A percentile compares a stretch with the other conserved stretches of the same genome.
phyloP scores from a whole-genome alignment of 2,113 vertebrate genomes.

The Camelus bactrianus region DNA sequence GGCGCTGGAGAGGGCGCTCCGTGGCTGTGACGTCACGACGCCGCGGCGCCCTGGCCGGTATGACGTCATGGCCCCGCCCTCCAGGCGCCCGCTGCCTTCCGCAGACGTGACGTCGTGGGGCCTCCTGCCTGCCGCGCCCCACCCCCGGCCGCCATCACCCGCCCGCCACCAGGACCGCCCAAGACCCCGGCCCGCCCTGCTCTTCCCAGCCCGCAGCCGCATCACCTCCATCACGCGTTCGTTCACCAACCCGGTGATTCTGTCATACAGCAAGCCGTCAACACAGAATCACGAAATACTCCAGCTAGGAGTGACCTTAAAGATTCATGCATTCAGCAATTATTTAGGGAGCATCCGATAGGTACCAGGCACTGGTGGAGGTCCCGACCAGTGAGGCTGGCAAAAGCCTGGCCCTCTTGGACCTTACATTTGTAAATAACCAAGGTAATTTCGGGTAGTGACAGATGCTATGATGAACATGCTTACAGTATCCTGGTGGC shows the following conservation, averaged over 20 bases:
- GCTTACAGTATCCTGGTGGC: neutral
- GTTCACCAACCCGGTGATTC: fast-evolving
- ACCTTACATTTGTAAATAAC: neutral
- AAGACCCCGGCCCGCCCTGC: fast-evolving
- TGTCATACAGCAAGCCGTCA: neutral
- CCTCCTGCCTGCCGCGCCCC: neutral
- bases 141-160: fast-evolving
- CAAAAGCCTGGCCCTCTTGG: neutral
- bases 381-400: neutral
- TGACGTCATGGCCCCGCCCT: conserved; percentile 51
- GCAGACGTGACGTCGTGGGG: neutral
- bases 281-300: neutral
- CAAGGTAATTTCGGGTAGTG: neutral
- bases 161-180: fast-evolving
- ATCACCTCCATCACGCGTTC: fast-evolving
- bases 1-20: neutral
- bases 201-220: neutral
- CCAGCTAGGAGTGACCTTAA: neutral
- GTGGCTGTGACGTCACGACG: conserved; percentile 66
- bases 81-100: fast-evolving
- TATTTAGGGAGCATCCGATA: neutral
- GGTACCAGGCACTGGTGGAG: neutral
- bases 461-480: fast-evolving
- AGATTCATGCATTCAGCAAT: neutral
- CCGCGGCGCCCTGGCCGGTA: neutral